Percentiles rank a stretch among this genome's conserved stretches.
Conservation (phyloP, 1,140 invertebrate species). For the Drosophila mojavensis region DNA sequence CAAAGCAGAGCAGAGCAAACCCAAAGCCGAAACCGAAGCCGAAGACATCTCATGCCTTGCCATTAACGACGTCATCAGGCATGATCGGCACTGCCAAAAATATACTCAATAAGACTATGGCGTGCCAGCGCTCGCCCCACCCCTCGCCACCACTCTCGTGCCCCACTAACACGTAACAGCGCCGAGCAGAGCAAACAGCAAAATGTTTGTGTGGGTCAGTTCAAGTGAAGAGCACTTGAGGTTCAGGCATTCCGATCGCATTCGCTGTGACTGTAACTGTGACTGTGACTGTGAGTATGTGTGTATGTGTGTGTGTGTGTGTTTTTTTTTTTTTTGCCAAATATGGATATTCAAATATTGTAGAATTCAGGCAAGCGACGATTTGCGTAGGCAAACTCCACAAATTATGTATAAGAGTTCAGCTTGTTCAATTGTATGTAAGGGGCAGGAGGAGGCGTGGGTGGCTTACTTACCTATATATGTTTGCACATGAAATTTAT, state of each 20-base stretch:
- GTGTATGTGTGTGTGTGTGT: too few species aligned
- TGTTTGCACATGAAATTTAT: too few species aligned
- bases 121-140: not conserved
- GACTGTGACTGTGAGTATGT: not conserved
- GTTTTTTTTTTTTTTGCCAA: too few species aligned
- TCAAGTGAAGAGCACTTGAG: constrained; percentile 63
- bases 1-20: too few species aligned
- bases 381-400: too few species aligned
- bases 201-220: constrained; percentile 69
- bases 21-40: not conserved
- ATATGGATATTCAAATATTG: too few species aligned
- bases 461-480: too few species aligned
- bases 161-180: not conserved
- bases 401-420: too few species aligned
- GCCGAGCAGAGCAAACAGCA: constrained; percentile 35
- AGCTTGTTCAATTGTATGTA: too few species aligned
- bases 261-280: too few species aligned
- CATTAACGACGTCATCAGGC: not conserved
- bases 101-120: constrained; percentile 42
- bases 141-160: not conserved
- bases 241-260: constrained; percentile 43
- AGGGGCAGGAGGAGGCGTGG: too few species aligned
- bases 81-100: constrained; percentile 60
- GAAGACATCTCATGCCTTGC: not conserved
- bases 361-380: too few species aligned